Evolutionary conservation across 1,140 invertebrate species (phyloP), one percentile per base, ranked within the genome.

Genomic region (Hylaeus volcanicus): DNA sequence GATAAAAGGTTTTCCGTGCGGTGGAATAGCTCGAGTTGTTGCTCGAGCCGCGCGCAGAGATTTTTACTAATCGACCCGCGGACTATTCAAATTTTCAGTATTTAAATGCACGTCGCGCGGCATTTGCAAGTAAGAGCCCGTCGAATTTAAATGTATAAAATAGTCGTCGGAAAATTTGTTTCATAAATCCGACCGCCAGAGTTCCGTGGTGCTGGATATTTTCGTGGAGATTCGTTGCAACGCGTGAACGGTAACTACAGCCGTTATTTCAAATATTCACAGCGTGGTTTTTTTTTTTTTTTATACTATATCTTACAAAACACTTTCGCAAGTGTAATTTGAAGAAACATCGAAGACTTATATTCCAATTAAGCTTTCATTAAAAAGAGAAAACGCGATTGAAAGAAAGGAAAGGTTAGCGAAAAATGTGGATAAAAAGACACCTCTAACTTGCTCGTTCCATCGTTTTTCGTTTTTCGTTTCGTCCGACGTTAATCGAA

Each of bases 91-190:
- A 70, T 70, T 56, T 41, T 11, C 5, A 9, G 51, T 39, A 55
- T 70, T 70, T 70, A 69, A 69, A 69, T 69, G 51, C 51, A 11
- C 15, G 43, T n/a, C 1, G 26, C 66, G 11, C 26, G 4, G 11
- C 66, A 70, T 70, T 70, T 70, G 68, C 68, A 56, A 56, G 68
- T 56, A 41, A 70, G 56, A 56, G 45, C 41, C 12, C 9, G 48
- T 9, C 68, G 56, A 15, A 73, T 61, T 73, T 60, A 73, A 73
- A 73, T 48, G 56, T 73, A 61, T 15, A 61, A 73, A 73, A 73
- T 37, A 73, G 41, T 51, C 56, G 41, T 5, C 37, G 55, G 41
- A 60, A 72, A 72, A 60, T 72, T 41, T 61, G 3, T 73, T 73
- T 73, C 71, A 48, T 37, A 61, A 73, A 58, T 48, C 37, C 14